Base-by-base conservation (phyloP, 1,140 invertebrate genomes). In the Oreohelix idahoensis region DNA sequence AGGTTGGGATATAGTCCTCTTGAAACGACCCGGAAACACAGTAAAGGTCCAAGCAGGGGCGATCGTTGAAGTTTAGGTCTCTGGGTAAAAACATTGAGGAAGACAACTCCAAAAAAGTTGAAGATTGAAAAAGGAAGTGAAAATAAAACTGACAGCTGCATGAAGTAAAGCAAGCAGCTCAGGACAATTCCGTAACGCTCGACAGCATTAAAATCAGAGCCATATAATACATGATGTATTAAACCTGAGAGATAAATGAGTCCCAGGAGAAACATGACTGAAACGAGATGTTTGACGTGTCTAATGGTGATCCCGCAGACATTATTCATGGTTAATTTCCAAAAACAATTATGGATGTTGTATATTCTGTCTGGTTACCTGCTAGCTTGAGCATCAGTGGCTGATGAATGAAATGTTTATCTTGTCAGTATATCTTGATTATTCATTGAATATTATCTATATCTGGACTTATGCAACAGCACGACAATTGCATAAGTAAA, bases 31-130 rank as follows among this genome's bases (percentile, higher is more conserved):
- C 98, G 94, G 86, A 99, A 96, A 91, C 97, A 98, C 79, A 99
- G 96, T 91, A 98, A 98, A 2, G 98, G 98, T n/a, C 97, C 97
- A 0, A 98, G 92, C 13, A 98, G 92, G 23, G 97, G 97, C 0
- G 96, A 97, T 15, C 96, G 96, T 92, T 98, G 97, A 4, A 98
- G 93, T 80, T 95, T 94, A 13, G 98, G 96, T 93, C 97, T 97
- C 85, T 97, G 96, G 51, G 97, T 97, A 92, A 99, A 99, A 76
- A 97, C 96, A 94, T 99, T 99, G 92, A 98, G 99, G 82, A 97
- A 94, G 49, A 96, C 95, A 39, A 99, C 76, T 26, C 88, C 88
- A 20, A 88, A 74, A 78, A 87, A 88, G 81, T 89, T 89, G 49
- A 85, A 87, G 32, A 90, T 83, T 26, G 85, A 86, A 70, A 88